phyloP scores from a whole-genome alignment of 1,140 invertebrate genomes.

The Tetramorium alpestre region DNA sequence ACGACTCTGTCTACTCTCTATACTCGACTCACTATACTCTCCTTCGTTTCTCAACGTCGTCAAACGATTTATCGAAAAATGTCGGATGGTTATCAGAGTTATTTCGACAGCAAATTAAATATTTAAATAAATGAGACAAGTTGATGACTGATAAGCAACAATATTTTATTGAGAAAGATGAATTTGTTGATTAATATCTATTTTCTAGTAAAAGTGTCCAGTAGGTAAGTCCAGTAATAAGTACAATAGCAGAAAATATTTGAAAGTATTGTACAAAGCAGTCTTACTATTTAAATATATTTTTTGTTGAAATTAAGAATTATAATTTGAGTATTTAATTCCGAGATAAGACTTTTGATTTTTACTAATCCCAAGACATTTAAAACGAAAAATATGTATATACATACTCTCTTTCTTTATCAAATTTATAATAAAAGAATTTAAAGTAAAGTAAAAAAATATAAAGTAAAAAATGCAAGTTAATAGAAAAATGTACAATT shows the following conservation, averaged over 20 bases:
- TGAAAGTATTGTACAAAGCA: not conserved
- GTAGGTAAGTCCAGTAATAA: not conserved
- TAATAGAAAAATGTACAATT: not conserved
- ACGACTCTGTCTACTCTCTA: conserved; percentile 67
- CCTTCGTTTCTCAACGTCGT: conserved; percentile 25
- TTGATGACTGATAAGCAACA: not conserved
- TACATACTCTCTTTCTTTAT: not conserved
- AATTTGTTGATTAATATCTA: not conserved
- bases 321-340: conserved; percentile 9
- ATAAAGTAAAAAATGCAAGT: not conserved
- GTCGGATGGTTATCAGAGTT: not conserved
- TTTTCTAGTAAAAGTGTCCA: not conserved
- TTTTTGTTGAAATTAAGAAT: not conserved
- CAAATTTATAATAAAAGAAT: not conserved
- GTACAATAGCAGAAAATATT: not conserved
- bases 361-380: not conserved
- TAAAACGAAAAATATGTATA: not conserved
- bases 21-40: conserved; percentile 68
- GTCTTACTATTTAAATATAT: not conserved
- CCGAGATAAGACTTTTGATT: not conserved
- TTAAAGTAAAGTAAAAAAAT: not conserved
- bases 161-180: not conserved
- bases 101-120: not conserved
- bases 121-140: not conserved
- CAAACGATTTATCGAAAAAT: not conserved